These are phyloP conservation scores for Rhizoglyphus robini DNA, from an alignment of 1,140 invertebrate species.

Conservation along the genomic window DNA sequence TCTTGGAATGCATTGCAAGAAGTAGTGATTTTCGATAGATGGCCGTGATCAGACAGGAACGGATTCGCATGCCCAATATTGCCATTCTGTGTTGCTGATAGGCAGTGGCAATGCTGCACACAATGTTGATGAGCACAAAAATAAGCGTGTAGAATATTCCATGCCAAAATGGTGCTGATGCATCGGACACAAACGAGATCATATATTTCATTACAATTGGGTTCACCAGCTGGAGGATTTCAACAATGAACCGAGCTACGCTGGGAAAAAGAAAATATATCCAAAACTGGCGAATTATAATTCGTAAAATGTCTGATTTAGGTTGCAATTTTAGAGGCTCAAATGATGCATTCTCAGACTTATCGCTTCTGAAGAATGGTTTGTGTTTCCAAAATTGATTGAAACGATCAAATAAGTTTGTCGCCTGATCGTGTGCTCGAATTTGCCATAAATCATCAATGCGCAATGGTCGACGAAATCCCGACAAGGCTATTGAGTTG, in stretches of 20 bases:
- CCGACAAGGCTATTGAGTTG: conserved; percentile 60
- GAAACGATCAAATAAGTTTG: no score
- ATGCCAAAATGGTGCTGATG: conserved; percentile 48
- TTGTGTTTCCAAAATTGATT: no score
- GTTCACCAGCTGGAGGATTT: conserved; percentile 71
- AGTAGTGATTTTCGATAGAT: conserved; percentile 28
- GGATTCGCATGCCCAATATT: conserved; percentile 24
- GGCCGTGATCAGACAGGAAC: conserved; percentile 27
- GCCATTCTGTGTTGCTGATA: conserved; percentile 11
- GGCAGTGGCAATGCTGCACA: neutral
- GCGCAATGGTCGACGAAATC: conserved; percentile 66
- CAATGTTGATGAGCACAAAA: conserved; percentile 27
- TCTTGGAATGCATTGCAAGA: conserved; percentile 46
- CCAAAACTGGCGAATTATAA: conserved; percentile 53
- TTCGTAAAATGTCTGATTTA: conserved; percentile 28
- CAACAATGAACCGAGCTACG: conserved; percentile 61
- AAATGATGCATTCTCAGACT: no score
- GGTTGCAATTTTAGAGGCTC: neutral
- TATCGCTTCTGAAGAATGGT: no score
- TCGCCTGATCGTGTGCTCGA: no score
- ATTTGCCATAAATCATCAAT: no score
- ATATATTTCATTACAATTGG: conserved; percentile 49
- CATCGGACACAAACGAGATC: neutral
- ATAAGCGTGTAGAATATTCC: conserved; percentile 61
- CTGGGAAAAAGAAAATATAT: conserved; percentile 65